Base-by-base conservation (phyloP, 2,797 vertebrate species). In the Streptopelia turtur region DNA sequence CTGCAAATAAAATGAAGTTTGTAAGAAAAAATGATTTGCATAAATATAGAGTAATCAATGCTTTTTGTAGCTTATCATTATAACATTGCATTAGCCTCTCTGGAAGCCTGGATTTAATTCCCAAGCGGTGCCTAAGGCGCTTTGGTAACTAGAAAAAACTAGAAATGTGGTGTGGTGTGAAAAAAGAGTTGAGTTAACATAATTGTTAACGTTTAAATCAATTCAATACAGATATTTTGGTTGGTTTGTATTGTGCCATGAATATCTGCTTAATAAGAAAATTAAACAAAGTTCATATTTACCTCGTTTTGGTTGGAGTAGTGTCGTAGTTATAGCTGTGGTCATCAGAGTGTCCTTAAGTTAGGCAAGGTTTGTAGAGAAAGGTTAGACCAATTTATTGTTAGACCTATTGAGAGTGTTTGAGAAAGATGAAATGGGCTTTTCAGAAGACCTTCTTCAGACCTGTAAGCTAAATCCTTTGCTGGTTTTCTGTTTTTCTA, bases 1-100 rank as follows among this genome's bases (percentile, higher is more conserved):
- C 83, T 94, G 35, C 41, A 94, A 94, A 83, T 85, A 78, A 80
- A 93, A 94, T 89, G 50, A 76, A 41, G 13, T 87, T 83, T 87
- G 45, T 66, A 87, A 52, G 56, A 87, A 86, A 37, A 91, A 94
- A 57, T 2, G 2, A 78, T 61, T 45, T 89, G 17, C 35, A 76
- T 28, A 35, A 14, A 23, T 41, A 43, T 13, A 6, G 22, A 28
- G 18, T 18, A 76, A 83, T 85, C 61, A 70, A 43, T 83, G 39
- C 12, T 4, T 30, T 87, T 75, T 77, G 45, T 50, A 64, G 35
- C 9, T 97, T 90, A 66, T 37, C 4, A 2, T 85, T 92, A 65
- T 88, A 57, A 77, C 45, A 41, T 23, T 3, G 2, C 37, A 24
- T 90, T 81, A 74, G 17, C 9, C 8, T 91, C 57, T 28, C 49